phyloP scores from a whole-genome alignment of 2,888 invertebrate species.

The Rotaria magnacalcarata region DNA sequence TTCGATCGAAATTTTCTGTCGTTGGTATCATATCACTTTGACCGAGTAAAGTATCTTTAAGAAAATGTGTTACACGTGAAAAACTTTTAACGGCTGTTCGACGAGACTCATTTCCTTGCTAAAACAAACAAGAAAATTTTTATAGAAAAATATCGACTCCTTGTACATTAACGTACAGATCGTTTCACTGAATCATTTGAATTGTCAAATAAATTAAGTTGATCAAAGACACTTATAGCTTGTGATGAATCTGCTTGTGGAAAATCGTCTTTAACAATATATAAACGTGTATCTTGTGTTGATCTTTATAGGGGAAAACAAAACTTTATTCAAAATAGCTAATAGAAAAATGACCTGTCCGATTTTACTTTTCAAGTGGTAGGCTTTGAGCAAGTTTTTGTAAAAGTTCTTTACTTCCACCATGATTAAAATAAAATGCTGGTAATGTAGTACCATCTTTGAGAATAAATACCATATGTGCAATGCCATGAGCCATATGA shows the following conservation, averaged over 20 bases:
- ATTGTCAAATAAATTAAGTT: constrained; percentile 1
- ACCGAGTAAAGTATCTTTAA: constrained; percentile 62
- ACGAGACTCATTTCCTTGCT: constrained; percentile 64
- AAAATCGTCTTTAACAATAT: constrained; percentile 66
- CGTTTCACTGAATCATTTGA: not conserved
- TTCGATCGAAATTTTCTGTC: constrained; percentile 4
- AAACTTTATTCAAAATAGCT: not conserved
- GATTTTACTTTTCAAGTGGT: constrained; percentile 64
- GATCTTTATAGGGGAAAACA: constrained; percentile 62
- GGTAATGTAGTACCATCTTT: constrained; percentile 71
- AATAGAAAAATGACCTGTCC: not conserved
- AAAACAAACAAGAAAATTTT: not conserved
- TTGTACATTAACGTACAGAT: not conserved
- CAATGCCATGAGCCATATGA: constrained; percentile 40
- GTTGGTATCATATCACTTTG: constrained; percentile 42
- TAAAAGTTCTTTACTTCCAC: constrained; percentile 74
- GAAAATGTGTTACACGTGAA: constrained; percentile 77
- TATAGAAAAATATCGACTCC: too few relatives aligned
- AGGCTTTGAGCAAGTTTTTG: constrained; percentile 62
- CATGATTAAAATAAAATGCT: constrained; percentile 80
- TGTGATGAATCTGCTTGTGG: constrained; percentile 52
- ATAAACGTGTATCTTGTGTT: constrained; percentile 69
- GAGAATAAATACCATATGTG: constrained; percentile 65
- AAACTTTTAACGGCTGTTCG: constrained; percentile 79
- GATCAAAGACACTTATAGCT: not conserved